Evolutionary conservation across 2,113 vertebrate species (phyloP).

Genomic region (Callopanchax toddi): DNA sequence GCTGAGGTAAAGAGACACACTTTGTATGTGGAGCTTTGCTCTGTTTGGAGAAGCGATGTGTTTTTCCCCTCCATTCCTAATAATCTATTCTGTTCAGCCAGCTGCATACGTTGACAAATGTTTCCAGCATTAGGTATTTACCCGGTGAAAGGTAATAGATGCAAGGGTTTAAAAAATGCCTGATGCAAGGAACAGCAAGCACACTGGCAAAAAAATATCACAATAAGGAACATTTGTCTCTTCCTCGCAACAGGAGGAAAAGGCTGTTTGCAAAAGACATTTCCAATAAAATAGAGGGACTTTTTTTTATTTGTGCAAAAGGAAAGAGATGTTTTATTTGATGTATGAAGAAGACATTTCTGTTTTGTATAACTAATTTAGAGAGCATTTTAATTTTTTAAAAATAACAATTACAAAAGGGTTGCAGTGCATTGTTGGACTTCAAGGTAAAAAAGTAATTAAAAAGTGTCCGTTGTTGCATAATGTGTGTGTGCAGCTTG

Average conservation of each 20-base stretch:
- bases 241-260: conserved; percentile 44
- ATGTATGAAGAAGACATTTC: background rate
- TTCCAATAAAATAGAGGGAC: conserved; percentile 4
- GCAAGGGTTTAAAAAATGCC: conserved; percentile 77
- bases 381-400: background rate
- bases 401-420: too few relatives aligned
- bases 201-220: conserved; percentile 61
- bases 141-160: conserved; percentile 81
- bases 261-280: conserved; percentile 25
- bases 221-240: conserved; percentile 58
- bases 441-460: background rate
- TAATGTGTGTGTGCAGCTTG: background rate
- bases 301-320: background rate
- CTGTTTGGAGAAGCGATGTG: conserved; percentile 73
- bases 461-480: too few relatives aligned
- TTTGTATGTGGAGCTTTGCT: conserved; percentile 55
- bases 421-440: background rate
- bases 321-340: background rate
- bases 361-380: background rate
- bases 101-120: conserved; percentile 83
- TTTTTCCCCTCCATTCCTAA: conserved; percentile 79
- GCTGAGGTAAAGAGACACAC: conserved; percentile 39
- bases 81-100: conserved; percentile 84
- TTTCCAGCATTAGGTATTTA: conserved; percentile 83
- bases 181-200: conserved; percentile 70